A percentile compares a stretch with the other conserved stretches of the same genome.
Evolutionary conservation across 2,113 vertebrate species (phyloP).

Genomic region (Percopsis transmontana): DNA sequence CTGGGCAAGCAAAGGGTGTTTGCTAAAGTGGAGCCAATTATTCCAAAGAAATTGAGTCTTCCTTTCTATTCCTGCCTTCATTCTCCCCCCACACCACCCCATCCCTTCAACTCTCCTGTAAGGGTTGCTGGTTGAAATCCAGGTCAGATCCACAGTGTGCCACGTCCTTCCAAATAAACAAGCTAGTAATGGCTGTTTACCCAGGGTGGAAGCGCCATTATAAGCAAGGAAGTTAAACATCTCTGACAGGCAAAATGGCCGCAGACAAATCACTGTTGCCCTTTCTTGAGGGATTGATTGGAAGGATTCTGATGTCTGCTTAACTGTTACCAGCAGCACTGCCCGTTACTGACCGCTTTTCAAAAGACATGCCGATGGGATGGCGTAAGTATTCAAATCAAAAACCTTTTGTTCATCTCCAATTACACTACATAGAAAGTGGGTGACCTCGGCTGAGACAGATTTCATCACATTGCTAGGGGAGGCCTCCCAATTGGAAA

Average conservation of each 20-base stretch:
- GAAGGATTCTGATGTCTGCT: slow-evolving; percentile 62
- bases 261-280: slow-evolving; percentile 76
- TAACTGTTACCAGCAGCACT: slow-evolving; percentile 73
- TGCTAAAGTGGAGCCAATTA: slow-evolving; percentile 85
- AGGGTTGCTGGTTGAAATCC: slow-evolving; percentile 67
- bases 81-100: slow-evolving; percentile 36
- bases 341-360: slow-evolving; percentile 31
- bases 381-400: slow-evolving; percentile 61
- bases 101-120: slow-evolving; percentile 62
- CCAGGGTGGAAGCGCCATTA: slow-evolving; percentile 74
- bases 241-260: slow-evolving; percentile 77
- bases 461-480: slow-evolving; percentile 55
- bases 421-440: slow-evolving; percentile 49
- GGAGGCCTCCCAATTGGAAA: slow-evolving; percentile 37
- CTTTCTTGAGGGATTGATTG: slow-evolving; percentile 70
- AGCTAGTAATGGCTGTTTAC: slow-evolving; percentile 77
- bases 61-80: slow-evolving; percentile 59
- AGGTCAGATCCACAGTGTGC: slow-evolving; percentile 59
- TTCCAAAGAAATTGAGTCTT: slow-evolving; percentile 79
- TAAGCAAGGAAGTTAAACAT: slow-evolving; percentile 75
- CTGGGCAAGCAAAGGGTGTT: slow-evolving; percentile 72
- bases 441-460: slow-evolving; percentile 52
- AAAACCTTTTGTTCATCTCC: slow-evolving; percentile 55
- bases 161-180: slow-evolving; percentile 79
- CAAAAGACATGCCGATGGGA: slow-evolving; percentile 48